Conservation (phyloP, 2,113 vertebrate species). For the Rhinopithecus roxellana region DNA sequence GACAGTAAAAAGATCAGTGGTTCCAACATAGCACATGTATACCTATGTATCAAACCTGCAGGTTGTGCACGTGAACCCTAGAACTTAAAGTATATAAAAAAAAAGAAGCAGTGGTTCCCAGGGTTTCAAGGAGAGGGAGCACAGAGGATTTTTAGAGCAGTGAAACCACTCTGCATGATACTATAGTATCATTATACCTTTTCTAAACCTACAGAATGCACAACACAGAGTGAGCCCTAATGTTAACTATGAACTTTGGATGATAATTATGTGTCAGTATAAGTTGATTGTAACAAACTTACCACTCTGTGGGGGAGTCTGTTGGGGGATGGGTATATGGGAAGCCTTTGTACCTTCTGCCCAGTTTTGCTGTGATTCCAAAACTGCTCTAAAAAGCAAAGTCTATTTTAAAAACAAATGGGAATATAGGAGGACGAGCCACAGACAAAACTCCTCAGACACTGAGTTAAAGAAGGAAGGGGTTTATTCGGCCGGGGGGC, state of each 20-base stretch:
- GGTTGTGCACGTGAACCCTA: too few relatives aligned
- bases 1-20: not conserved
- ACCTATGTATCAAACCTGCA: too few relatives aligned
- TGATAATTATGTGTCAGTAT: not conserved
- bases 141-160: not conserved
- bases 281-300: not conserved
- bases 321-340: not conserved
- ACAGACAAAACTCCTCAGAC: too few relatives aligned
- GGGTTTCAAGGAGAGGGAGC: not conserved
- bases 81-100: too few relatives aligned
- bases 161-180: not conserved
- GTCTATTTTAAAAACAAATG: not conserved
- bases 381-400: slow-evolving; percentile 6
- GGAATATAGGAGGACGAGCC: not conserved
- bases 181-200: not conserved
- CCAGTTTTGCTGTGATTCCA: not conserved
- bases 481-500: too few relatives aligned
- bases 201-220: not conserved
- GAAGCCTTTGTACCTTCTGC: not conserved
- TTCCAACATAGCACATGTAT: not conserved
- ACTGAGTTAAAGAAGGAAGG: too few relatives aligned
- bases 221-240: not conserved
- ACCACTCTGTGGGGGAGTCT: not conserved
- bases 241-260: not conserved
- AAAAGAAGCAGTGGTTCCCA: not conserved